Conservation (phyloP, 2,888 invertebrate species). For the Temnothorax ravouxi region DNA sequence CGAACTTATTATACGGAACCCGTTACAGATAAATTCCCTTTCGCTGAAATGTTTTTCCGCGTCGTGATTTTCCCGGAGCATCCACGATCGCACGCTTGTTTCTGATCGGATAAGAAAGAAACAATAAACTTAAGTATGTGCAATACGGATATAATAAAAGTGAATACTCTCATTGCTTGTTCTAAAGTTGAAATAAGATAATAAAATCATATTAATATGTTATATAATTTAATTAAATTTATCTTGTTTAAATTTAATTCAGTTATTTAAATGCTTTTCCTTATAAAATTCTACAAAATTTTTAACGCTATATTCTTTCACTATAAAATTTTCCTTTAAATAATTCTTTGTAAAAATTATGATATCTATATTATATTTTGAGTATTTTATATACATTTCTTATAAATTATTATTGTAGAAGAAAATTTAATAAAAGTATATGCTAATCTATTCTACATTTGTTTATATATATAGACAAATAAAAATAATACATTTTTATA, state of each 20-base stretch:
- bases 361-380: background rate
- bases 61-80: background rate
- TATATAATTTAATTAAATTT: background rate
- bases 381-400: background rate
- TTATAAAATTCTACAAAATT: background rate
- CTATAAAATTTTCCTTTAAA: no score
- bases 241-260: background rate
- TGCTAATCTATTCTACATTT: no score
- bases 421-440: no score
- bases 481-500: no score
- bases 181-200: background rate
- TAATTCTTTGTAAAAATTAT: background rate
- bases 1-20: background rate
- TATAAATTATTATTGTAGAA: no score
- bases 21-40: background rate
- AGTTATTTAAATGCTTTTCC: background rate
- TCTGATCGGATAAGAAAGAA: background rate
- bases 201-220: background rate
- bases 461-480: no score
- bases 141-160: background rate
- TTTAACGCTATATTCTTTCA: background rate
- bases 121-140: slow-evolving; percentile 1
- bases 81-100: background rate
- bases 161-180: background rate
- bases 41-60: background rate